Conservation (phyloP, 2,113 vertebrate genomes). For the Thermophis baileyi region DNA sequence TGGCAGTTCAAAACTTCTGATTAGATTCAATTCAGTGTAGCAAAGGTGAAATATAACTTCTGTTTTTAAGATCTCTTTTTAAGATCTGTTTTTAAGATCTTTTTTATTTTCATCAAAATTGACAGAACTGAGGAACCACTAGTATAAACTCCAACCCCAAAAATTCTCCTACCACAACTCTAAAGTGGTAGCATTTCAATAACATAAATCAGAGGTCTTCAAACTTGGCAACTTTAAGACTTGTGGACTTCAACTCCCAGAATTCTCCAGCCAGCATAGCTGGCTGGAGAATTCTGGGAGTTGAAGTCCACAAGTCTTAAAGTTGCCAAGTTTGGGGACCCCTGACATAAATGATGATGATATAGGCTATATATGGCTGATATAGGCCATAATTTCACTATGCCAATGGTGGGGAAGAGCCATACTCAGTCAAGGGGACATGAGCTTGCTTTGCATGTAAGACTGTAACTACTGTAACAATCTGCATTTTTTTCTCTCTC, state of each 20-base stretch:
- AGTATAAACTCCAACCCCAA: background rate
- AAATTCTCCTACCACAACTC: background rate
- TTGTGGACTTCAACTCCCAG: too few relatives aligned
- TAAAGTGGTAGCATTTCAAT: background rate
- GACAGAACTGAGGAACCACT: background rate
- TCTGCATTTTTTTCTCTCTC: constrained; percentile 24
- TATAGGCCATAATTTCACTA: too few relatives aligned
- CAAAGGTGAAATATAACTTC: background rate
- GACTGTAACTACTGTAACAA: background rate
- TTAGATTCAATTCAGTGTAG: background rate
- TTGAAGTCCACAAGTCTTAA: too few relatives aligned
- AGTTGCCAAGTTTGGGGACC: too few relatives aligned
- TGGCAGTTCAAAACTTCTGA: background rate
- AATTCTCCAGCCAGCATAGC: too few relatives aligned
- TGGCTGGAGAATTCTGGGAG: too few relatives aligned
- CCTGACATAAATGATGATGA: too few relatives aligned
- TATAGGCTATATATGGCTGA: too few relatives aligned
- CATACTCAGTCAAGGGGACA: background rate
- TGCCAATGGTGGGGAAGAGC: background rate
- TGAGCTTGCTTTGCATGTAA: background rate
- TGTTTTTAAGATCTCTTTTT: background rate
- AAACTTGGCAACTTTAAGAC: too few relatives aligned
- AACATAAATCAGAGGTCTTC: too few relatives aligned
- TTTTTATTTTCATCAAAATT: background rate
- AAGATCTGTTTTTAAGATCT: background rate